Conservation (phyloP, 2,888 invertebrate genomes). For the Torymus texanus region DNA sequence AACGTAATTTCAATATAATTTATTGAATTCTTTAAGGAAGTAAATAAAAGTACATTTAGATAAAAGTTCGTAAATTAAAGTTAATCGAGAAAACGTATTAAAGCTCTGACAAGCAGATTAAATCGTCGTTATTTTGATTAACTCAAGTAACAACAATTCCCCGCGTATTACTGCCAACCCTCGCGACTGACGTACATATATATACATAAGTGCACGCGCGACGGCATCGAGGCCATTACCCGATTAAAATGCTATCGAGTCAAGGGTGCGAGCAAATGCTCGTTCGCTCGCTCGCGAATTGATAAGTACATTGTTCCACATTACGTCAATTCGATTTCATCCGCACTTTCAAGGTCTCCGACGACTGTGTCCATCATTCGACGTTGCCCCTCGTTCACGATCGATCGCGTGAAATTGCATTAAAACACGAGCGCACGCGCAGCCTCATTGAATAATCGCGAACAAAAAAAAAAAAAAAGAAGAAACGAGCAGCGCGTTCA, state of each 20-base stretch:
- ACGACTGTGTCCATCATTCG: too few relatives aligned
- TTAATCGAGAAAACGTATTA: background rate
- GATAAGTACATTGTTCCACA: constrained; percentile 51
- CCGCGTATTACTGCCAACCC: background rate
- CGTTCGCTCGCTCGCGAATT: constrained; percentile 9
- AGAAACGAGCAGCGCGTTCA: too few relatives aligned
- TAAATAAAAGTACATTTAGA: background rate
- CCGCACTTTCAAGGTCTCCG: constrained; percentile 22
- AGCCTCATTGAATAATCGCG: background rate
- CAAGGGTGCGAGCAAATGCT: constrained; percentile 23
- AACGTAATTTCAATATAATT: too few relatives aligned
- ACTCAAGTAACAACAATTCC: constrained; percentile 10
- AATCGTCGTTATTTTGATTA: constrained; percentile 4
- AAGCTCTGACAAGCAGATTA: background rate
- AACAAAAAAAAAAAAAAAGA: background rate
- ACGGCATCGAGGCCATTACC: constrained; percentile 29
- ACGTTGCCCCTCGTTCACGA: background rate
- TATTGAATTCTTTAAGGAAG: too few relatives aligned
- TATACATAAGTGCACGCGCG: background rate
- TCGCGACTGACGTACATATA: background rate
- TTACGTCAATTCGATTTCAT: constrained; percentile 29
- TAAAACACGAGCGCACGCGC: background rate
- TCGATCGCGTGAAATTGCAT: background rate
- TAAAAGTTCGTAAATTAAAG: background rate
- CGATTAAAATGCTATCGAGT: constrained; percentile 46